Evolutionary conservation across 92 coral and sea anemone genomes (phyloP).

Genomic region (Galaxea fascicularis): DNA sequence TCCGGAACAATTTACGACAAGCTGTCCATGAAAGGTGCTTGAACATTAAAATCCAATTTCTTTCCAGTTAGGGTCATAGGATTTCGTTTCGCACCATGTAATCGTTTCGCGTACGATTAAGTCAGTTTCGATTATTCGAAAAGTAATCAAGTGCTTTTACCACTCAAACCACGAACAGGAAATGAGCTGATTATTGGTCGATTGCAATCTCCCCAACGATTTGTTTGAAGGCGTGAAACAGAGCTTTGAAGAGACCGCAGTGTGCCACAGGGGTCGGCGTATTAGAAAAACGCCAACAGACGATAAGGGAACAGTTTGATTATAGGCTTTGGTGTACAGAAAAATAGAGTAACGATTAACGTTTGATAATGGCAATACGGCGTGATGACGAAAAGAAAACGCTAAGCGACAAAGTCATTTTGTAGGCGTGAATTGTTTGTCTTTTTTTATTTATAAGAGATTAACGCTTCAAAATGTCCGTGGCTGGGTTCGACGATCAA

Average conservation of each 20-base stretch:
- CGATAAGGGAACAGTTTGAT: background rate
- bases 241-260: conserved; percentile 44
- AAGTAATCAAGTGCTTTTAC: background rate
- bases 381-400: conserved; percentile 1
- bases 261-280: conserved; percentile 31
- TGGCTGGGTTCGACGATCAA: conserved; percentile 13
- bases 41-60: too few relatives aligned
- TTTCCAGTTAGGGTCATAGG: too few relatives aligned
- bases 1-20: background rate
- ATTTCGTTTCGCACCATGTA: too few relatives aligned
- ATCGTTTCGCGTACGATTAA: too few relatives aligned
- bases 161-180: conserved; percentile 26
- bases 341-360: background rate
- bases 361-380: background rate
- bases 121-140: background rate
- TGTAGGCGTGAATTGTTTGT: conserved; percentile 36
- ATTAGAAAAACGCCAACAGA: background rate
- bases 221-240: background rate
- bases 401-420: conserved; percentile 5
- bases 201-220: background rate
- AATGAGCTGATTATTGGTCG: conserved; percentile 13
- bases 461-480: conserved; percentile 1
- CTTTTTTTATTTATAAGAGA: conserved; percentile 35
- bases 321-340: background rate
- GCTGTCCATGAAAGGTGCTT: background rate